Percentiles rank a stretch among this genome's conserved stretches.
Evolutionary conservation across 2,888 invertebrate species (phyloP).

Genomic region (Melolontha melolontha): DNA sequence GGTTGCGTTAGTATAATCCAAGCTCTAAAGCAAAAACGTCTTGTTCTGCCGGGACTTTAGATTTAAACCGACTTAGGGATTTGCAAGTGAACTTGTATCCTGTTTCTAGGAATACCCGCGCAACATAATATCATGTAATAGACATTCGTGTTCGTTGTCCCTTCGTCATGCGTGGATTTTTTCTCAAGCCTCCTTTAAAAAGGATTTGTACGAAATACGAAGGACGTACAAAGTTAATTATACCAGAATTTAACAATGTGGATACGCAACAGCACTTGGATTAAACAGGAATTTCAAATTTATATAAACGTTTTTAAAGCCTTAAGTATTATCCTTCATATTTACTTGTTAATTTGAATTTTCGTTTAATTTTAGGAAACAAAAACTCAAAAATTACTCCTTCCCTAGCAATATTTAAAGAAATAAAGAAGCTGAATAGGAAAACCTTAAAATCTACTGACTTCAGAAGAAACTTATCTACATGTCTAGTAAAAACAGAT

Average conservation of each 20-base stretch:
- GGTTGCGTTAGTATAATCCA: constrained; percentile 16
- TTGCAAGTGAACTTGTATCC: constrained; percentile 1
- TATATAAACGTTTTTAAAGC: too few species aligned
- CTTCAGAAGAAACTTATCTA: too few species aligned
- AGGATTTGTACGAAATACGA: constrained; percentile 24
- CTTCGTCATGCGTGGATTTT: not conserved
- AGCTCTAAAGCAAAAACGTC: constrained; percentile 27
- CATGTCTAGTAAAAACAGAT: too few species aligned
- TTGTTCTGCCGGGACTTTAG: constrained; percentile 7
- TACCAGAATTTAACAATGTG: not conserved
- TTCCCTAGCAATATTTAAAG: too few species aligned
- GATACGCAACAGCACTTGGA: too few species aligned
- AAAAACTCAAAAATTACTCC: too few species aligned
- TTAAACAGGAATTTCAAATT: too few species aligned
- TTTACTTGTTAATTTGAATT: too few species aligned
- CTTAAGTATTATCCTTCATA: too few species aligned
- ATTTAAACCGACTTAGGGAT: constrained; percentile 28
- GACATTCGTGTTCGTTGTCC: constrained; percentile 13
- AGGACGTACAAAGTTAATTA: constrained; percentile 7
- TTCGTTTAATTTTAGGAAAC: too few species aligned
- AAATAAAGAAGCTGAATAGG: too few species aligned
- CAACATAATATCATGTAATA: constrained; percentile 22
- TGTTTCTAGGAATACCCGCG: not conserved
- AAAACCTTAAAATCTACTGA: too few species aligned
- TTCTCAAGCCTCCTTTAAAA: constrained; percentile 7